Conservation (phyloP, 2,888 invertebrate genomes). For the Coleophora deauratella region DNA sequence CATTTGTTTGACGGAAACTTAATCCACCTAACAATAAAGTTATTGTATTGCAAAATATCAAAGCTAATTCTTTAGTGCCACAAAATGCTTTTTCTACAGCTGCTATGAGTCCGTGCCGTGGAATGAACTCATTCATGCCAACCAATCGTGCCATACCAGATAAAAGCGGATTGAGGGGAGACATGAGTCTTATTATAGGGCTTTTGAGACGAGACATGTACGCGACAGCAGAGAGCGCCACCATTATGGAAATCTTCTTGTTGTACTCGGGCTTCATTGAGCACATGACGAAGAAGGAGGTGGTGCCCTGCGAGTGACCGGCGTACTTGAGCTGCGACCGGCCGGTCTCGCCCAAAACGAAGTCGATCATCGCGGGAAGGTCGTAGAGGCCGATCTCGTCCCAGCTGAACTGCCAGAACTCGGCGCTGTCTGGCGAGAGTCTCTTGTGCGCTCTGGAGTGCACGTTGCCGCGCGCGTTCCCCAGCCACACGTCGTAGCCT, state of each 20-base stretch:
- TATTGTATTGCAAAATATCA: not conserved
- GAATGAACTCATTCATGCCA: constrained; percentile 78
- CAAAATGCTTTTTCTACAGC: not conserved
- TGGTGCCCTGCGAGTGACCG: constrained; percentile 82
- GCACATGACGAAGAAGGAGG: constrained; percentile 72
- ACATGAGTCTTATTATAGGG: constrained; percentile 40
- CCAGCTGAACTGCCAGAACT: constrained; percentile 84
- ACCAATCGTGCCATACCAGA: constrained; percentile 38
- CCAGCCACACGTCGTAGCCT: constrained; percentile 85
- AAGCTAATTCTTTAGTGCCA: not conserved
- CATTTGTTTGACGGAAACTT: not conserved
- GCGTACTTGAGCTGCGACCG: constrained; percentile 71
- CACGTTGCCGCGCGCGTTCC: constrained; percentile 83
- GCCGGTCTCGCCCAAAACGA: constrained; percentile 69
- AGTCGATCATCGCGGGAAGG: constrained; percentile 86
- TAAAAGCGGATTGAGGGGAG: constrained; percentile 31
- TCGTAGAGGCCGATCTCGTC: constrained; percentile 87
- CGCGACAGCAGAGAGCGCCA: constrained; percentile 74
- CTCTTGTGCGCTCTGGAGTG: constrained; percentile 73
- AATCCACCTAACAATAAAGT: not conserved
- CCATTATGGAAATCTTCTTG: constrained; percentile 65
- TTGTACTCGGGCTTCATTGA: constrained; percentile 71
- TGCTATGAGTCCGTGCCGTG: constrained; percentile 25
- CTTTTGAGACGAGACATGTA: constrained; percentile 56
- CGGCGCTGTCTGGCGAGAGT: constrained; percentile 26